Evolutionary conservation across 2,888 invertebrate genomes (phyloP), one percentile per base, ranked within the genome.

Genomic region (Drosophila parthenogenetica): DNA sequence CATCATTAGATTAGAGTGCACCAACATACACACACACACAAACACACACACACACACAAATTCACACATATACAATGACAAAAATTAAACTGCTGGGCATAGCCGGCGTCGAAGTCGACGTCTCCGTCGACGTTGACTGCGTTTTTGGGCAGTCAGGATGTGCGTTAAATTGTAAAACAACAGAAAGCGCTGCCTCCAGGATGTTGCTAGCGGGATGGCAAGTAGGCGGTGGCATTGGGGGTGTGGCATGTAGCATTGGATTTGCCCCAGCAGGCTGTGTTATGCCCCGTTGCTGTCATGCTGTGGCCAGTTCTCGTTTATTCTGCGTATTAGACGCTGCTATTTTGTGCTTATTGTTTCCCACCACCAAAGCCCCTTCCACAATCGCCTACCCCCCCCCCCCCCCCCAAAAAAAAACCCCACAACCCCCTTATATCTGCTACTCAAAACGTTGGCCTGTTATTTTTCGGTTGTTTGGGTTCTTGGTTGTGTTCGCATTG

Each of bases 241-340:
- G 3, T 29, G 13, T 42, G 16, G 45, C 37, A 17, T 32, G 49
- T 22, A 49, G 50, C 29, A 57, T 57, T 49, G 63, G 67, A 77
- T 69, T 66, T 63, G 68, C 64, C 67, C 64, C 68, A 79, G 70
- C 81, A 80, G 84, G 62, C 50, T 42, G 60, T 63, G 37, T 69
- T 66, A 61, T 60, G 59, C 66, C 76, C 79, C 60, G 75, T 76
- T 79, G 65, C 66, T 61, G 71, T 70, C 70, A 49, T 29, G 65
- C 83, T 86, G 87, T 77, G 83, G 89, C 72, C 89, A 77, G 77
- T 58, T 73, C 68, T 77, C 88, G 85, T 85, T 85, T 87, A 77
- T 87, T 85, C 84, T 89, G 85, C 88, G 85, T 87, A 89, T 87
- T 89, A 89, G 89, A 87, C 79, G 82, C 82, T 81, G 89, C 85